Base-by-base conservation (phyloP, 2,888 invertebrate genomes). In the Aphrophora alni region DNA sequence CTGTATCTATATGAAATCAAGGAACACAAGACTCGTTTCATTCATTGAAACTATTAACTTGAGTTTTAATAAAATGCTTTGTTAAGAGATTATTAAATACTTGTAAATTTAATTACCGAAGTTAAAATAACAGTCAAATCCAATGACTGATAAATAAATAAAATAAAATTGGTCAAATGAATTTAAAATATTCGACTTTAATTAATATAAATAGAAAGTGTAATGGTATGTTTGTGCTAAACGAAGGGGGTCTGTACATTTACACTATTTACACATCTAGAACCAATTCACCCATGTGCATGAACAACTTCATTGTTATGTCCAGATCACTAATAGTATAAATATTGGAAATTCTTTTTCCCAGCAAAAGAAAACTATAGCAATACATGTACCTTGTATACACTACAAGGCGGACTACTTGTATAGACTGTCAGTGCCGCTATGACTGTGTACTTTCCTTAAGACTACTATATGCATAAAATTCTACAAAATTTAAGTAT, bases 381-480 rank as follows among this genome's bases (percentile, higher is more conserved):
- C 59, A 10, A 59, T 21, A 59, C 59, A 59, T 8, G 21, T 59
- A 21, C 21, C 2, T 14, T 44, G 44, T 14, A 2, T 7, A 14
- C 14, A 44, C 44, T 14, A 44, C 33, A 33, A 7, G 10, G 33
- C 8, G 8, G 33, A 3, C 33, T 33, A 33, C 33, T 33, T 33
- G 33, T 8, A 33, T 8, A 33, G 33, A 33, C 8, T 14, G 2
- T 44, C 5, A 2, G 59, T 21, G 59, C 10, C n/a, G n/a, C n/a
- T n/a, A n/a, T n/a, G n/a, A n/a, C 59, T 59, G 21, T 59, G 14
- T 59, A 59, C 21, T 59, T 59, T 59, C 5, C 21, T 59, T 59
- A 59, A 59, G 59, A 59, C 21, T 59, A 59, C 59, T 59, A 59
- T 59, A 59, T 59, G 59, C n/a, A 59, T 21, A 59, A 59, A 59